These are phyloP conservation scores for Chionis minor DNA, from an alignment of 2,113 vertebrate species.

Conservation along the genomic window DNA sequence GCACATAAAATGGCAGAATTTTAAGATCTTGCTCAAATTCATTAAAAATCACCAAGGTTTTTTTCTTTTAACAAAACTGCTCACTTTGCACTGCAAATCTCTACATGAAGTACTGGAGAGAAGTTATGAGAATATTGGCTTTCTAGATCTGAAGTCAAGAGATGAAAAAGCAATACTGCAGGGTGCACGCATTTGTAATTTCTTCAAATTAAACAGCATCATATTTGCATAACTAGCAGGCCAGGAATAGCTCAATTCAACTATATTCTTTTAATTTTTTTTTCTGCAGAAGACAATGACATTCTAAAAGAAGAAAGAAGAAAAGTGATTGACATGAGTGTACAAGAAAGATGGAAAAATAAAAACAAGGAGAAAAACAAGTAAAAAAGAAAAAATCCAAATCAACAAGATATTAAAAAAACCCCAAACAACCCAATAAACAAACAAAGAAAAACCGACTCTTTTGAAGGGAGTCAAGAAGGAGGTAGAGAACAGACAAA, in stretches of 20 bases:
- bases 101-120: background rate
- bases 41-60: rapidly evolving
- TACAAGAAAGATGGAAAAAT: background rate
- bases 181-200: background rate
- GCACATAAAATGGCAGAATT: background rate
- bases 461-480: background rate
- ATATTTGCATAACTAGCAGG: background rate
- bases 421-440: background rate
- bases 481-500: background rate
- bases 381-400: background rate
- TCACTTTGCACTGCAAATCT: background rate
- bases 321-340: background rate
- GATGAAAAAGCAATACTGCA: background rate
- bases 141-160: background rate
- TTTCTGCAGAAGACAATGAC: background rate
- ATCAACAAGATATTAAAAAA: background rate
- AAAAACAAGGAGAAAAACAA: background rate
- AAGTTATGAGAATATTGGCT: background rate
- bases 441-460: background rate
- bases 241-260: background rate
- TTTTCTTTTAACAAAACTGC: background rate
- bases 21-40: background rate
- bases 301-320: background rate
- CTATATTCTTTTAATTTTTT: background rate
- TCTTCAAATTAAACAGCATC: background rate